Base-by-base conservation (phyloP, 2,888 invertebrate genomes). In the Lumbricus terrestris region DNA sequence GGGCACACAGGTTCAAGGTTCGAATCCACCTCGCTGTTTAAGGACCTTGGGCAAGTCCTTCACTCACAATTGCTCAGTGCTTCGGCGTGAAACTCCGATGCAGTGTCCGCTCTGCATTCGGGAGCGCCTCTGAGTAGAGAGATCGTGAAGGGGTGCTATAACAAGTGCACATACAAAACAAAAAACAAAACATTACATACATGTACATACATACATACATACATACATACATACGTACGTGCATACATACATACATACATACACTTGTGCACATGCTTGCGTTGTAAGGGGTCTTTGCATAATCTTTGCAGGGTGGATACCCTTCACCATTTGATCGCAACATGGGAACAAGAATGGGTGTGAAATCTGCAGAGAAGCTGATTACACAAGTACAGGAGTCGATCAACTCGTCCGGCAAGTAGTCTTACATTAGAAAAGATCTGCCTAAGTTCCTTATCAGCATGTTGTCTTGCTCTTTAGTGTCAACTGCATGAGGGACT, bases 281-380 rank as follows among this genome's bases (percentile, higher is more conserved):
- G 13, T 69, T n/a, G 29, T 69, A n/a, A 69, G 69, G 69, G 29
- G 8, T n/a, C 6, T 69, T 69, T 69, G 8, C 69, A 69, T 85
- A 20, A n/a, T 90, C 88, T 38, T 89, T 88, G 13, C 42, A 91
- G 91, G 91, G 91, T 34, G 90, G 88, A 20, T 38, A 82, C 20
- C 91, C 91, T 20, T 90, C 91, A 16, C 89, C 91, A 34, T 91
- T 91, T 83, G 91, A 91, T 54, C 88, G 91, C 35, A 83, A 89
- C 47, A 83, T 47, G 38, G 90, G 89, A 16, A 91, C 91, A 34
- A 91, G 90, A 88, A 88, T 91, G 33, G 91, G 54, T 38, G 91
- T 83, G 38, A 34, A 82, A 29, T 83, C 85, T 47, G 90, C 91
- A 29, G 91, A 91, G n/a, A 91, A 91, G 42, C 40, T 91, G 54